Conservation (phyloP, 1,140 invertebrate species). For the Drosophila willistoni region DNA sequence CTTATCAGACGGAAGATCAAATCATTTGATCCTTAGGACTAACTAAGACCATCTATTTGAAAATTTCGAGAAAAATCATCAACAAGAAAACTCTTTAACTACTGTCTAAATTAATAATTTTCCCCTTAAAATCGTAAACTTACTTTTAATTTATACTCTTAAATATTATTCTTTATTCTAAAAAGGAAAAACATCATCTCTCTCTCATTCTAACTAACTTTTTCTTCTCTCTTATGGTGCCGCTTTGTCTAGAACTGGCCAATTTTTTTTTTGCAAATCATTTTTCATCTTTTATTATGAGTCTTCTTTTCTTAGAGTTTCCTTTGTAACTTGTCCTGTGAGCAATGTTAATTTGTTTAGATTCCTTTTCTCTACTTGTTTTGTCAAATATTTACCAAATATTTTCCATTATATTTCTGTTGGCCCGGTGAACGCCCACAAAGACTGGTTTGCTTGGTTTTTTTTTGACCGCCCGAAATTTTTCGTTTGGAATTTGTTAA, state of each 20-base stretch:
- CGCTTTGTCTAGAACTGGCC: slow-evolving; percentile 35
- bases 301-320: neutral
- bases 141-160: too few species aligned
- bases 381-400: slow-evolving; percentile 75
- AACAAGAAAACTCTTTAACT: too few species aligned
- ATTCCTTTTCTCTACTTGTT: slow-evolving; percentile 21
- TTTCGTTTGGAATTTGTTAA: slow-evolving; percentile 64
- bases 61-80: too few species aligned
- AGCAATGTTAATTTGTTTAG: slow-evolving; percentile 22
- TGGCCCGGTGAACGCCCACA: slow-evolving; percentile 6
- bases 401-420: slow-evolving; percentile 63
- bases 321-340: slow-evolving; percentile 46
- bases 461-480: slow-evolving; percentile 31
- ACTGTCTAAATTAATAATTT: too few species aligned
- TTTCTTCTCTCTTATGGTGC: slow-evolving; percentile 22
- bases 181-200: too few species aligned
- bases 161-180: too few species aligned
- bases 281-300: slow-evolving; percentile 51
- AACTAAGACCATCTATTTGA: too few species aligned
- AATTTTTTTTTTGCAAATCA: slow-evolving; percentile 43
- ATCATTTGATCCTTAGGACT: too few species aligned
- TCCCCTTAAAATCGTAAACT: too few species aligned
- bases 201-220: too few species aligned
- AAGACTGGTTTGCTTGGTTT: slow-evolving; percentile 28
- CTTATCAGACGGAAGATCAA: too few species aligned